Base-by-base conservation (phyloP, 1,140 invertebrate species). In the Caerostris extrusa region DNA sequence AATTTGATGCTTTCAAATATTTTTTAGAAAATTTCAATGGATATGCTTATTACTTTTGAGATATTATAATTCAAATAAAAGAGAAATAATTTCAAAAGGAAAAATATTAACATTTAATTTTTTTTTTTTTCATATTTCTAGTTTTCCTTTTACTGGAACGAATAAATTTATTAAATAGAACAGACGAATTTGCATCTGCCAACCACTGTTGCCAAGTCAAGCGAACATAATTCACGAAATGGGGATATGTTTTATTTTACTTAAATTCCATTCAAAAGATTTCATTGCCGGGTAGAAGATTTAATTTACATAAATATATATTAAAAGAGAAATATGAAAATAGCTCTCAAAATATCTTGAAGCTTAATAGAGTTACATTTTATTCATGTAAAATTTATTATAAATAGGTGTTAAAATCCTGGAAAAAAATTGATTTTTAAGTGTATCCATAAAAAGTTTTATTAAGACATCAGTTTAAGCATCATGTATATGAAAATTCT, bases 251-350 rank as follows among this genome's bases (percentile, higher is more conserved):
- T 53, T 14, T 64, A 17, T 88, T 64, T 88, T 34, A 6, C 60
- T 64, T 88, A 88, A 88, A 88, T 56, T 53, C 50, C 86, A 91
- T 34, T 91, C 57, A 90, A 19, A 90, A 71, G 61, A 77, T 77
- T 56, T 14, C 14, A 17, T 57, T 55, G 3, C 5, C 19, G 7
- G 19, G 53, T 61, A 90, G 19, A 69, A 55, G 71, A 71, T 34
- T 56, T 53, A 56, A 91, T 91, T 91, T 91, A 50, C 90, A 91
- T 91, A 82, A 91, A 91, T 60, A 82, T 50, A 57, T 71, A 91
- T 91, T 91, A 82, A 91, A 91, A 91, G 82, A 60, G 10, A 81
- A 91, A 14, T 91, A 82, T 91, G 19, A 69, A 34, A 34, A 34
- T 34, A 34, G 34, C 50, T 19, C 53, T 5, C 19, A 8, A 60